Evolutionary conservation across 1,140 invertebrate species (phyloP).

Genomic region (Gerris buenoi): DNA sequence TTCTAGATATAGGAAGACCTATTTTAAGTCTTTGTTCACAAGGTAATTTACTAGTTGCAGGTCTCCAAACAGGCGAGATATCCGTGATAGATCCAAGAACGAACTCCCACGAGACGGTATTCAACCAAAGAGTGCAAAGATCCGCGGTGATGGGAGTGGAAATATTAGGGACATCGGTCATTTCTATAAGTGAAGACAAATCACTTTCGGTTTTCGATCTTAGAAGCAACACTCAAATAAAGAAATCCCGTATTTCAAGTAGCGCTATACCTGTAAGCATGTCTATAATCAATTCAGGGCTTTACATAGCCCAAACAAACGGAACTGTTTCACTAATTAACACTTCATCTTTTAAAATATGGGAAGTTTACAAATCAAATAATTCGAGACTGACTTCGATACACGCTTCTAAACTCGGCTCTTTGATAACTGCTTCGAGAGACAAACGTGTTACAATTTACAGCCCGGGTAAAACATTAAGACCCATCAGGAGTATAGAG

Average conservation of each 20-base stretch:
- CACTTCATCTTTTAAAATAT: neutral
- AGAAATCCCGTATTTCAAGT: neutral
- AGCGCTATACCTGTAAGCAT: neutral
- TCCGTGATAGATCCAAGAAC: neutral
- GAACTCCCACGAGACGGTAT: neutral
- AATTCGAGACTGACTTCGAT: neutral
- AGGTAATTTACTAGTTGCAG: neutral
- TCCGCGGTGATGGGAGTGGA: neutral
- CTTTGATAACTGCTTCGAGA: neutral
- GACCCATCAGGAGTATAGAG: neutral
- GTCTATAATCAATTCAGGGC: neutral
- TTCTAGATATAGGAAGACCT: neutral
- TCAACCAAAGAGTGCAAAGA: neutral
- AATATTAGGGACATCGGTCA: neutral
- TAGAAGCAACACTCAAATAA: neutral
- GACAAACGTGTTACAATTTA: neutral
- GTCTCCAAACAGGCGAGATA: neutral
- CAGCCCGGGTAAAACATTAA: neutral
- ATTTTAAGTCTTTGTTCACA: neutral
- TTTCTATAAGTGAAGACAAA: neutral
- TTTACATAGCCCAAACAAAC: neutral
- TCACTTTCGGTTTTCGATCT: neutral
- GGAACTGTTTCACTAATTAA: neutral
- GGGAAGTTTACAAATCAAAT: neutral
- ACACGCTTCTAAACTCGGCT: neutral